Evolutionary conservation across 2,797 vertebrate species (phyloP).

Genomic region (Sebastes kiyomatsui): DNA sequence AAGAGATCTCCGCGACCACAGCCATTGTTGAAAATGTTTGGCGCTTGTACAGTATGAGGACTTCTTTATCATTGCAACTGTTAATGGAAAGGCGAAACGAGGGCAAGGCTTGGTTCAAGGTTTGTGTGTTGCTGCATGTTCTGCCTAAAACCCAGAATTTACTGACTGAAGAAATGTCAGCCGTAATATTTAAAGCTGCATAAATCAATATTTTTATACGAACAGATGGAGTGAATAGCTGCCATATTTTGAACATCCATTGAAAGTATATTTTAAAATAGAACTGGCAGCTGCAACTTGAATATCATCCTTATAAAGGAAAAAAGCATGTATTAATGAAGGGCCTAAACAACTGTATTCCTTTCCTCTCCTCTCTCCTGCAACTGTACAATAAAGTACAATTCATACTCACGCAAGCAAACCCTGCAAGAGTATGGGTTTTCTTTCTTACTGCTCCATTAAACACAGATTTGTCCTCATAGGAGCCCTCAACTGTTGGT

Average conservation of each 20-base stretch:
- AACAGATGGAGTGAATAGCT: background rate
- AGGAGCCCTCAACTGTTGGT: background rate
- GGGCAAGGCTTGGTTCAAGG: background rate
- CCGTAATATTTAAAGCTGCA: background rate
- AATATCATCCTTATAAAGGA: background rate
- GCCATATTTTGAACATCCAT: background rate
- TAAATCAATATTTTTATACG: background rate
- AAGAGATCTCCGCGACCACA: background rate
- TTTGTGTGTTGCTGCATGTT: background rate
- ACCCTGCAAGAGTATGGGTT: background rate
- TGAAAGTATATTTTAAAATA: background rate
- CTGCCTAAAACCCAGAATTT: background rate
- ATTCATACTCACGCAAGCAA: background rate
- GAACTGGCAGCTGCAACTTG: background rate
- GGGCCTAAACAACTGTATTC: background rate
- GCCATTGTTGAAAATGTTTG: background rate
- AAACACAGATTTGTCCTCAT: background rate
- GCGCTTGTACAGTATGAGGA: background rate
- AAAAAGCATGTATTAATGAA: background rate
- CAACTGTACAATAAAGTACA: background rate
- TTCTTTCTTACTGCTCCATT: background rate
- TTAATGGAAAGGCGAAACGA: background rate
- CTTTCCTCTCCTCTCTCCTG: background rate
- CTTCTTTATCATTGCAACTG: background rate
- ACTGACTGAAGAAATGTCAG: background rate